Percentiles rank a stretch among this genome's conserved stretches.
phyloP scores from a whole-genome alignment of 1,140 invertebrate genomes.

The Ganaspis sp. region DNA sequence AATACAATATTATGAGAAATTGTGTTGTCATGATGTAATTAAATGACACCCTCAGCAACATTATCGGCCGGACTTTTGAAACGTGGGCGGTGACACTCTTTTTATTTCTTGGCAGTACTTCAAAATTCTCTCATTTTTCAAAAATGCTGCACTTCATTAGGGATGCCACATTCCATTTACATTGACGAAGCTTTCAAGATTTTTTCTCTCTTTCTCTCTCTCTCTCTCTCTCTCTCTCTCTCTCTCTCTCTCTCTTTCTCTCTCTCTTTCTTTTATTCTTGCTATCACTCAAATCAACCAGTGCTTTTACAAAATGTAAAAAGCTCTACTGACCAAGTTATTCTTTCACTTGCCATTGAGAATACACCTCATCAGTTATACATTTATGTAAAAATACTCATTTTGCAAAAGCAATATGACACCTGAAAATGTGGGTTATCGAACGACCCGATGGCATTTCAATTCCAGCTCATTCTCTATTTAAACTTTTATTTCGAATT shows the following conservation, averaged over 20 bases:
- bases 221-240: constrained; percentile 57
- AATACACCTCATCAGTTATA: constrained; percentile 49
- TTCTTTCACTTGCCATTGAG: constrained; percentile 56
- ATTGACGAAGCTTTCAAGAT: constrained; percentile 76
- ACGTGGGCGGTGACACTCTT: constrained; percentile 37
- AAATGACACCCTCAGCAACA: background rate
- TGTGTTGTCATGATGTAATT: background rate
- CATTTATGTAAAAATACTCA: constrained; percentile 54
- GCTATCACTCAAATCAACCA: constrained; percentile 63
- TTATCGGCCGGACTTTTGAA: constrained; percentile 25
- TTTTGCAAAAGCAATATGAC: constrained; percentile 67
- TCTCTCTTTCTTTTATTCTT: no score
- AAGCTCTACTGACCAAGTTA: constrained; percentile 62
- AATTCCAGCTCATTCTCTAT: background rate
- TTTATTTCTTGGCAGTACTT: constrained; percentile 58
- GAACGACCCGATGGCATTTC: constrained; percentile 38
- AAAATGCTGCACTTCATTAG: constrained; percentile 75
- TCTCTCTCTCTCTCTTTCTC: constrained; percentile 65
- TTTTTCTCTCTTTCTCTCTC: constrained; percentile 51
- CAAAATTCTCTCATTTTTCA: constrained; percentile 60
- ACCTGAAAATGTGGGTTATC: constrained; percentile 56
- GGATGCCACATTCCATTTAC: constrained; percentile 76
- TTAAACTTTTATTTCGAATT: background rate
- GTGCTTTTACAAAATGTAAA: constrained; percentile 67
- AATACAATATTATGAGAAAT: background rate